These are phyloP conservation scores for Cranoglanis bouderius DNA, from an alignment of 2,113 vertebrate species.

Conservation along the genomic window DNA sequence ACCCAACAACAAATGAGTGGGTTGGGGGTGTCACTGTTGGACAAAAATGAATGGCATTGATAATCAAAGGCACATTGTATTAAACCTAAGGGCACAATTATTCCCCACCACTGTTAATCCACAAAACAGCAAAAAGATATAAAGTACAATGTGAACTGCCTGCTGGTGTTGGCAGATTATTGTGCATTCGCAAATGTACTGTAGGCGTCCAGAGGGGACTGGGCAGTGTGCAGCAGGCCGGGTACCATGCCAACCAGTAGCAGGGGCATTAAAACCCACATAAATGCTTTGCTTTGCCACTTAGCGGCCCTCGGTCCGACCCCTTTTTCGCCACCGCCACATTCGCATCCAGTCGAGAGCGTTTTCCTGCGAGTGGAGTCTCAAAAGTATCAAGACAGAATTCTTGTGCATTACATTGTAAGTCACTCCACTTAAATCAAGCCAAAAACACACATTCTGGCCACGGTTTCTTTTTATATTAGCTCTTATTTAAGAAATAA, in stretches of 20 bases:
- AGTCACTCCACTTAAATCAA: conserved; percentile 43
- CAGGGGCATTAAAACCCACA: conserved; percentile 40
- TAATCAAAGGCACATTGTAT: conserved; percentile 91
- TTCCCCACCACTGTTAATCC: conserved; percentile 72
- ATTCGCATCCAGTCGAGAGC: conserved; percentile 27
- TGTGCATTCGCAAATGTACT: conserved; percentile 44
- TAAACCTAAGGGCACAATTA: conserved; percentile 82
- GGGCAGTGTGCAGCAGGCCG: conserved; percentile 51
- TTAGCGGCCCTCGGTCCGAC: conserved; percentile 35
- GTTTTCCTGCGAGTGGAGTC: conserved; percentile 35
- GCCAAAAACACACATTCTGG: conserved; percentile 48
- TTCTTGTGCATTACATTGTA: conserved; percentile 53
- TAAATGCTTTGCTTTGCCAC: conserved; percentile 44
- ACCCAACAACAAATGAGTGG: conserved; percentile 59
- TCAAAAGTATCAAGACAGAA: conserved; percentile 40
- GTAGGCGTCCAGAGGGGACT: conserved; percentile 38
- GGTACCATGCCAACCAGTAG: conserved; percentile 51
- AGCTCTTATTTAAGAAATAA: conserved; percentile 50
- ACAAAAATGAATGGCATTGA: conserved; percentile 73
- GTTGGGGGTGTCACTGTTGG: conserved; percentile 60
- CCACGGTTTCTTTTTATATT: conserved; percentile 52
- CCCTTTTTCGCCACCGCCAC: conserved; percentile 22
- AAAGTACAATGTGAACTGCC: conserved; percentile 51
- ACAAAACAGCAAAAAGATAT: conserved; percentile 56
- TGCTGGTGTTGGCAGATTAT: conserved; percentile 43